These are phyloP conservation scores for Falco columbarius DNA, from an alignment of 2,797 vertebrate species.

Conservation along the genomic window DNA sequence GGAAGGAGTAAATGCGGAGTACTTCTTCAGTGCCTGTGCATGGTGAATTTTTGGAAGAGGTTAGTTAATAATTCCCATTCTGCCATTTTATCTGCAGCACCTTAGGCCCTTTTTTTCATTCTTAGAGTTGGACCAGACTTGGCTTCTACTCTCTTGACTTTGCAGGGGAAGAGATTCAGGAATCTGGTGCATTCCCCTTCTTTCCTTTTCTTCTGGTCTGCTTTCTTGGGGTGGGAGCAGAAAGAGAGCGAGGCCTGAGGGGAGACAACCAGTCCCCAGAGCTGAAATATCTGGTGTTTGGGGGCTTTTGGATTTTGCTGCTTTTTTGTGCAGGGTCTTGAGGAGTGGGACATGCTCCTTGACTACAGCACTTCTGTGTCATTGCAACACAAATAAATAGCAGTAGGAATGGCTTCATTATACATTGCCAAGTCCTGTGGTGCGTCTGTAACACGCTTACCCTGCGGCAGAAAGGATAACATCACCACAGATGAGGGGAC, in stretches of 20 bases:
- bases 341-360: not conserved
- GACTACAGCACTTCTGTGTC: not conserved
- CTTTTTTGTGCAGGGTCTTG: not conserved
- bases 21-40: not conserved
- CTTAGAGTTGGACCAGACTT: not conserved
- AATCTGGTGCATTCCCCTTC: not conserved
- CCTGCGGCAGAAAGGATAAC: not conserved
- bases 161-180: not conserved
- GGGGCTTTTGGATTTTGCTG: not conserved
- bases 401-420: not conserved
- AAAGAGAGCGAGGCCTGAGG: not conserved
- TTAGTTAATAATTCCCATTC: not conserved
- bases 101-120: not conserved
- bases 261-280: not conserved
- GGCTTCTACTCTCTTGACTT: not conserved
- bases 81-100: not conserved
- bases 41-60: not conserved
- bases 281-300: accelerated
- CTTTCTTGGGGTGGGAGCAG: not conserved
- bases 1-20: not conserved
- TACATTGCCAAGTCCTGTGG: accelerated
- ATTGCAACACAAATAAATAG: not conserved
- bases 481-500: accelerated
- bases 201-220: not conserved
- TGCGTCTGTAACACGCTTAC: not conserved